phyloP scores from a whole-genome alignment of 1,140 invertebrate genomes.

The Acromyrmex echinatior region DNA sequence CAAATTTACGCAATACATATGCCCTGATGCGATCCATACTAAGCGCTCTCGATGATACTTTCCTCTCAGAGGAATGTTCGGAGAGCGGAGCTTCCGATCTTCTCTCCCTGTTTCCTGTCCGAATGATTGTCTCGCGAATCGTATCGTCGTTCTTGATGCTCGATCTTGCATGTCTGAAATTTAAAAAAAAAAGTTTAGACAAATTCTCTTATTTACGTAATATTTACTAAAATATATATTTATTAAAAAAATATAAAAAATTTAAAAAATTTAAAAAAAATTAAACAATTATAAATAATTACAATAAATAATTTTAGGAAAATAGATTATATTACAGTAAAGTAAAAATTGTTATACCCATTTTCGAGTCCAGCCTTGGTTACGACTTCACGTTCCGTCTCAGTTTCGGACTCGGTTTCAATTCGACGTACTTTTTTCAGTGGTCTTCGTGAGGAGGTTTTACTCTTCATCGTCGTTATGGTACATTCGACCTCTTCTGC shows the following conservation, averaged over 20 bases:
- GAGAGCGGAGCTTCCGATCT: slow-evolving; percentile 25
- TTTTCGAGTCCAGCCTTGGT: slow-evolving; percentile 4
- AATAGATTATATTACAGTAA: background rate
- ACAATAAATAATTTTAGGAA: background rate
- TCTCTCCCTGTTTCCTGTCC: slow-evolving; percentile 46
- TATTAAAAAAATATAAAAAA: background rate
- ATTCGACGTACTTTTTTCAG: slow-evolving; percentile 48
- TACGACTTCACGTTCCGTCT: background rate
- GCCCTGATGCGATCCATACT: slow-evolving; percentile 78
- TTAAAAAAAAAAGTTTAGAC: background rate
- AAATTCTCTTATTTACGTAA: background rate
- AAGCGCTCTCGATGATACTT: slow-evolving; percentile 53
- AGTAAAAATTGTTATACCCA: slow-evolving; percentile 10
- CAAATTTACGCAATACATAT: slow-evolving; percentile 77
- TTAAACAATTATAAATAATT: slow-evolving; percentile 2
- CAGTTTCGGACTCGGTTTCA: slow-evolving; percentile 42
- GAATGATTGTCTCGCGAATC: background rate
- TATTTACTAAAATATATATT: background rate
- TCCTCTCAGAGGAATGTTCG: slow-evolving; percentile 48
- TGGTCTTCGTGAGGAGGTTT: slow-evolving; percentile 30
- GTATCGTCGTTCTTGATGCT: background rate
- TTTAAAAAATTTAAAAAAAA: slow-evolving; percentile 5
- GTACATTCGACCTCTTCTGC: slow-evolving; percentile 17
- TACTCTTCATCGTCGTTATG: slow-evolving; percentile 29
- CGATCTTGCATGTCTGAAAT: background rate